A percentile compares a stretch with the other conserved stretches of the same genome.
Conservation (phyloP, 2,113 vertebrate species). For the Cynocephalus volans region DNA sequence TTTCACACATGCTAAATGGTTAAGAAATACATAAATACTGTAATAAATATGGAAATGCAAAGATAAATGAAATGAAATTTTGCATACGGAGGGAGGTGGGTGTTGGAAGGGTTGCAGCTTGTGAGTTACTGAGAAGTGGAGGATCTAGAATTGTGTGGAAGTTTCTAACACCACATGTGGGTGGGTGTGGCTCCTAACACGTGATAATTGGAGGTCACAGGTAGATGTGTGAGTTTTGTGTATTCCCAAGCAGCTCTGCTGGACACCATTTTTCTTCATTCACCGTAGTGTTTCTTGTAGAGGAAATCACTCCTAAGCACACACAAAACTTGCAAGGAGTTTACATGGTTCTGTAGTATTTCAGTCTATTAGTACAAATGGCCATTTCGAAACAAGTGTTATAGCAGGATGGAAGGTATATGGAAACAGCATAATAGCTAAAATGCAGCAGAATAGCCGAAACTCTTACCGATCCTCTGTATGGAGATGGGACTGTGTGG, state of each 20-base stretch:
- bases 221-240: background rate
- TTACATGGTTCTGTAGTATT: background rate
- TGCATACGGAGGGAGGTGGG: background rate
- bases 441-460: too few species aligned
- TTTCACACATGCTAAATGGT: background rate
- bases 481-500: accelerated
- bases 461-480: background rate
- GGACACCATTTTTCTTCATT: background rate
- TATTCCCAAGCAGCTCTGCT: background rate
- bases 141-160: background rate
- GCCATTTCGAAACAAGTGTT: background rate
- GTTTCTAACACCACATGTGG: background rate
- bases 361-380: background rate
- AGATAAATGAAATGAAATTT: background rate
- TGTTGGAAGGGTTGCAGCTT: too few species aligned
- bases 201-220: background rate
- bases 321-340: background rate
- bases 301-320: background rate
- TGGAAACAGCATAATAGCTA: too few species aligned
- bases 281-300: background rate
- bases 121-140: background rate
- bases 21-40: background rate
- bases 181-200: background rate
- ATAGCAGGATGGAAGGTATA: background rate
- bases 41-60: background rate